Base-by-base conservation (phyloP, 2,888 invertebrate species). In the Galeopsomyia nigrocyanea region DNA sequence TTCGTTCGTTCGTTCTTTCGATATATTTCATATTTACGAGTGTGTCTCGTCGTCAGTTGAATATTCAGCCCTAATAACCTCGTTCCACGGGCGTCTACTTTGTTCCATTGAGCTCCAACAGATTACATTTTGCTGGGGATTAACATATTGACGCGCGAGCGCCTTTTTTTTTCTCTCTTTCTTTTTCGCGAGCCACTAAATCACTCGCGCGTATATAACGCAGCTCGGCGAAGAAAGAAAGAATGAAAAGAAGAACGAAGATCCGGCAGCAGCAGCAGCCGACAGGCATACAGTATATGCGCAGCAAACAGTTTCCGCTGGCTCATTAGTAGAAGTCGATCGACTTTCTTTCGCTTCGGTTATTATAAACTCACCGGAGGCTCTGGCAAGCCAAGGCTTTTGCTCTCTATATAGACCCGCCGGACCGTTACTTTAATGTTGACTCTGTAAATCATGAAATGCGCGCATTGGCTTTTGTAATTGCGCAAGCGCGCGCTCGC, bases 21-120 rank as follows among this genome's bases (percentile, higher is more conserved):
- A 84, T 86, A 39, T 39, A 86, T 85, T 86, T 86, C 83, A 86
- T 84, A 84, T 85, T 86, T 85, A 86, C 83, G 85, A 86, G 80
- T 78, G 73, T 74, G 77, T 31, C 53, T 77, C 78, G 75, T 77
- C 78, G 62, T 31, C 10, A 19, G 17, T 53, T 21, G 61, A 79
- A 78, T 77, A 78, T 77, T 78, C 78, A 78, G 80, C 80, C 80
- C 81, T 83, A 83, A 84, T 84, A 84, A 84, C 81, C 81, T 78
- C 80, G 76, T 73, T 71, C 61, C 51, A 55, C 68, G 3, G 5
- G 26, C 26, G 39, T 55, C 68, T 21, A 22, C 66, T 39, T 39
- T 26, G 39, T 51, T 22, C 26, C 55, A n/a, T 22, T 39, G 51
- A 1, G 39, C 39, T 39, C 10, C 39, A 65, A 74, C 72, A 64